Percentiles rank a stretch among this genome's conserved stretches.
Evolutionary conservation across 35 echinoderm and acorn worm species (phyloP).

Genomic region (Hemicentrotus pulcherrimus): DNA sequence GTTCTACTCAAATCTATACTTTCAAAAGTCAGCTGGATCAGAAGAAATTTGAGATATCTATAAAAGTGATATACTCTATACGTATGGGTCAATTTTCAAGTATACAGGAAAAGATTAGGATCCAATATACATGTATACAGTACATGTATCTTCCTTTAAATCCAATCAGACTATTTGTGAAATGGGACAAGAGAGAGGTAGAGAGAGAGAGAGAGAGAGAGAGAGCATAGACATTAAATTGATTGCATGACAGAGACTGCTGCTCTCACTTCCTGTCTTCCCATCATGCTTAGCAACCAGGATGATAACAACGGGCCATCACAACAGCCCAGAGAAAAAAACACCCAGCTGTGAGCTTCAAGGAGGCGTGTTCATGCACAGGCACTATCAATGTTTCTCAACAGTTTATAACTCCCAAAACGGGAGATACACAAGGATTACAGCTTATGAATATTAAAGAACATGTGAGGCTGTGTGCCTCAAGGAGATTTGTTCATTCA

Average conservation of each 20-base stretch:
- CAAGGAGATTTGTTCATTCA: not conserved
- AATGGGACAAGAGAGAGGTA: too few species aligned
- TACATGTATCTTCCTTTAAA: not conserved
- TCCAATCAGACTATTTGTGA: not conserved
- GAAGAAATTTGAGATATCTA: too few species aligned
- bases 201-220: not conserved
- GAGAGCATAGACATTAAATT: not conserved
- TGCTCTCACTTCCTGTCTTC: not conserved
- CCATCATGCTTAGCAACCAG: constrained; percentile 1
- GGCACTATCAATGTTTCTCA: not conserved
- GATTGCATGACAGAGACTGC: constrained; percentile 7
- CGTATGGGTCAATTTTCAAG: not conserved
- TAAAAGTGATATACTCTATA: not conserved
- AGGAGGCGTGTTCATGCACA: not conserved
- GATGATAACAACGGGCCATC: constrained; percentile 1
- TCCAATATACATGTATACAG: too few species aligned
- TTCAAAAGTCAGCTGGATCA: too few species aligned
- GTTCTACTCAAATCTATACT: too few species aligned
- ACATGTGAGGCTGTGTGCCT: not conserved
- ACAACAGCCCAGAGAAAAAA: not conserved
- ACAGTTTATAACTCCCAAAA: too few species aligned
- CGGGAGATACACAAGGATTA: too few species aligned
- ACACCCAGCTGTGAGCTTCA: not conserved
- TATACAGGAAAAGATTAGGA: not conserved
- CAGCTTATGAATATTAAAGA: too few species aligned